phyloP scores from a whole-genome alignment of 1,140 invertebrate genomes.

The Eriosoma lanigerum region DNA sequence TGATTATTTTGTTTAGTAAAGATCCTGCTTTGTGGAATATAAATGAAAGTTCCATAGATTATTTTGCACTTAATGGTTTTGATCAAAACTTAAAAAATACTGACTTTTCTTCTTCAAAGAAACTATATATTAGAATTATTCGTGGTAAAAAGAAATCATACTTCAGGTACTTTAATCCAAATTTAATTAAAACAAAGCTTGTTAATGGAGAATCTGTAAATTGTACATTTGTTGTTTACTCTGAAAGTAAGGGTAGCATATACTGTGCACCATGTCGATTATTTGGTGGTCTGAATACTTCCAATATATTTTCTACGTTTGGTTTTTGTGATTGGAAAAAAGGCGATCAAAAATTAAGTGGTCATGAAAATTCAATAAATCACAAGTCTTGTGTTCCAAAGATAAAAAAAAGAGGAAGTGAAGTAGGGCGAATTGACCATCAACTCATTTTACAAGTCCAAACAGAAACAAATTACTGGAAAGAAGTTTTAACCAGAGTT shows the following conservation, averaged over 20 bases:
- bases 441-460: constrained; percentile 51
- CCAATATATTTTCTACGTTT: constrained; percentile 21
- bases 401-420: constrained; percentile 49
- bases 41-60: constrained; percentile 27
- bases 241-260: constrained; percentile 54
- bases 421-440: constrained; percentile 50
- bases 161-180: constrained; percentile 24
- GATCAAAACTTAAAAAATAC: constrained; percentile 36
- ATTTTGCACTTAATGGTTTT: constrained; percentile 23
- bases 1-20: constrained; percentile 25
- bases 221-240: constrained; percentile 55
- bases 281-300: constrained; percentile 52
- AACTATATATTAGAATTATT: constrained; percentile 4
- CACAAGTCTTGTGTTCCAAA: constrained; percentile 53
- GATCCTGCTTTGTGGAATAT: constrained; percentile 36
- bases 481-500: constrained; percentile 54
- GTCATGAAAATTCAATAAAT: constrained; percentile 55
- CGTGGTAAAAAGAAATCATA: background rate
- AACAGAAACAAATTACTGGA: constrained; percentile 53
- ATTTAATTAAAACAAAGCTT: constrained; percentile 54
- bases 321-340: constrained; percentile 20
- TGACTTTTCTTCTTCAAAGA: background rate
- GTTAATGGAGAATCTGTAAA: constrained; percentile 55
- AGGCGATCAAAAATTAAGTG: constrained; percentile 53
- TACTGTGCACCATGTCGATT: constrained; percentile 56